Base-by-base conservation (phyloP, 2,113 vertebrate genomes). In the Anolis sagrei region DNA sequence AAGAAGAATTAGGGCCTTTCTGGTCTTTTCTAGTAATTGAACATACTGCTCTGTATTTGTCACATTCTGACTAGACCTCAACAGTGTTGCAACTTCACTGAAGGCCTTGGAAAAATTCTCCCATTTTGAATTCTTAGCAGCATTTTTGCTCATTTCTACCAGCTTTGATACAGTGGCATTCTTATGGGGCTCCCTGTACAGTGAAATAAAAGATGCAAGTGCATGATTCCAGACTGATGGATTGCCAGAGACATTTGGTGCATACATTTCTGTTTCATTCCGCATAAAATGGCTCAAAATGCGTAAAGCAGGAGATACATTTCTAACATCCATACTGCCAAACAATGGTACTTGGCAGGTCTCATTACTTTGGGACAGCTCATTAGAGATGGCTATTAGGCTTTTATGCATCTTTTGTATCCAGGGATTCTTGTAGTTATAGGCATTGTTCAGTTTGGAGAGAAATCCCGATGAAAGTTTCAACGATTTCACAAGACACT, bases 401-500 rank as follows among this genome's bases (percentile, higher is more conserved):
- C 61, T 84, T 77, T 81, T 79, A 0, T 0, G 13, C 76, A 91
- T 87, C 88, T 91, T 86, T 87, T 91, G 25, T 0, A 95, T 73
- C 94, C 93, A 95, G 0, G 84, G 68, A 69, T 74, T 91, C 18
- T 90, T 82, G 54, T 39, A 27, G 64, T 85, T 21, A 0, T 90
- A 86, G 0, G 89, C 2, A 1, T 73, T 1, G 64, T 88, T 76
- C 16, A 93, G 7, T 73, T 70, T 58, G 51, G 90, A 92, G 81
- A 94, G 89, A 85, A 94, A 89, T 29, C 49, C 49, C 91, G 91
- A 83, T 44, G 91, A 87, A 54, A 91, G 85, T 2, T 58, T 69
- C 82, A 94, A 54, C 80, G 93, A 82, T 84, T 34, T 88, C 25
- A 82, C 14, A 32, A 90, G 2, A 66, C 91, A 93, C 0, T 1